Conservation (phyloP, 2,888 invertebrate species). For the Temnothorax unifasciatus region DNA sequence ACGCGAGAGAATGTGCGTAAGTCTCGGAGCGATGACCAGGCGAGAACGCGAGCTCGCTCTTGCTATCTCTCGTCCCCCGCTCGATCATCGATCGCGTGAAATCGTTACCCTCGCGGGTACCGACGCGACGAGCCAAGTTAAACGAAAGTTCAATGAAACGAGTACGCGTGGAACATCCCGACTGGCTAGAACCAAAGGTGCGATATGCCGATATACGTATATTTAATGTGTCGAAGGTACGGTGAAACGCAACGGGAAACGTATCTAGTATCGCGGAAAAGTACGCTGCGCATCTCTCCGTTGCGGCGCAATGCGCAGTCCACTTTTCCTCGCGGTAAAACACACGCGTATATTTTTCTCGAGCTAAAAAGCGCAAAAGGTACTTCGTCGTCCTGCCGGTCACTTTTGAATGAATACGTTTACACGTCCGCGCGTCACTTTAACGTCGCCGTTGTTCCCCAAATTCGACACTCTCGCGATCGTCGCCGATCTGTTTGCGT, state of each 20-base stretch:
- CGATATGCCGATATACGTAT: background rate
- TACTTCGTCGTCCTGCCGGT: background rate
- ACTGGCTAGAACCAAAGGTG: constrained; percentile 24
- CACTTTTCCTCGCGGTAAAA: background rate
- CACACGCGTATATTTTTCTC: no score
- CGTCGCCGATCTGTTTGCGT: constrained; percentile 69
- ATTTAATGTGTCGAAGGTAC: constrained; percentile 10
- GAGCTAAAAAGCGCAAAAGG: background rate
- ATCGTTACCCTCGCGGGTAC: constrained; percentile 27
- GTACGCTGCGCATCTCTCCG: background rate
- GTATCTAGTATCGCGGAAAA: background rate
- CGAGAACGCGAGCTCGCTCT: constrained; percentile 52
- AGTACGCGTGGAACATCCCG: constrained; percentile 19
- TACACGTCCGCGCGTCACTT: background rate
- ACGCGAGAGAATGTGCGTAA: constrained; percentile 61
- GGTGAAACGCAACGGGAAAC: background rate
- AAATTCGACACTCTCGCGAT: background rate
- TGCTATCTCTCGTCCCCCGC: constrained; percentile 10
- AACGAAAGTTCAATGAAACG: constrained; percentile 39
- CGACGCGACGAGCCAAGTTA: background rate
- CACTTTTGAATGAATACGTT: background rate
- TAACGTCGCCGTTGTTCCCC: background rate
- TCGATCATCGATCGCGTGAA: constrained; percentile 45
- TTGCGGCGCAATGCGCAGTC: background rate
- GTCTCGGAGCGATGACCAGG: constrained; percentile 60